These are phyloP conservation scores for Patiria pectinifera DNA, from an alignment of 53 echinoderm and acorn worm genomes.

Conservation along the genomic window DNA sequence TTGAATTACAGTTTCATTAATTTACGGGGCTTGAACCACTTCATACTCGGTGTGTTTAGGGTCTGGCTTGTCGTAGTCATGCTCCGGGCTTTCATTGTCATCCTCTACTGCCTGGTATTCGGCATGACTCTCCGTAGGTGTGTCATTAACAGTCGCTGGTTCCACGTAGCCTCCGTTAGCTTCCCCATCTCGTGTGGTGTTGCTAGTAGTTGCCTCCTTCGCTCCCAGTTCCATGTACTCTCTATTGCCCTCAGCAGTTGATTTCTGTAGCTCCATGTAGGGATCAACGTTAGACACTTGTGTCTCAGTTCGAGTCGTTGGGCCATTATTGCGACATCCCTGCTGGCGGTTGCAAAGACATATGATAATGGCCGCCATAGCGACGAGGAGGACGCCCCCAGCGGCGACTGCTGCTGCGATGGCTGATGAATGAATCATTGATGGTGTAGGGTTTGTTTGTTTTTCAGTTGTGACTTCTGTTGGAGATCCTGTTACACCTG, in stretches of 20 bases:
- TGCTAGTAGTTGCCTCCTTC: not conserved
- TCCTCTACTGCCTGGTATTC: not conserved
- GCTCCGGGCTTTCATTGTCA: not conserved
- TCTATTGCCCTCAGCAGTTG: not conserved
- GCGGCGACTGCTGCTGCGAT: not conserved
- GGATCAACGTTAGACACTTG: conserved; percentile 9
- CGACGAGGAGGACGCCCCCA: not conserved
- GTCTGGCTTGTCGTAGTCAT: too few species aligned
- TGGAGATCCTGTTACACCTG: too few species aligned
- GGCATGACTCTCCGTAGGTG: not conserved
- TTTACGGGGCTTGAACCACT: too few species aligned
- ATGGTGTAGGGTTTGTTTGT: too few species aligned
- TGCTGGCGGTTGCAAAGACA: not conserved
- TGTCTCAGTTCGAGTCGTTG: not conserved
- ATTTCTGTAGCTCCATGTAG: conserved; percentile 9
- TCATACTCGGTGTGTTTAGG: too few species aligned
- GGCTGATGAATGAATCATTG: not conserved
- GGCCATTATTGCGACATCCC: too few species aligned
- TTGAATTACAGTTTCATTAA: too few species aligned
- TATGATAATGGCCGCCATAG: not conserved
- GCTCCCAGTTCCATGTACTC: conserved; percentile 21
- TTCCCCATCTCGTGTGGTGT: not conserved
- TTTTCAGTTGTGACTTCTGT: too few species aligned
- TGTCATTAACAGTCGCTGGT: not conserved
- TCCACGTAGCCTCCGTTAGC: not conserved